Conservation (phyloP, 2,888 invertebrate species). For the Scaeva pyrastri region DNA sequence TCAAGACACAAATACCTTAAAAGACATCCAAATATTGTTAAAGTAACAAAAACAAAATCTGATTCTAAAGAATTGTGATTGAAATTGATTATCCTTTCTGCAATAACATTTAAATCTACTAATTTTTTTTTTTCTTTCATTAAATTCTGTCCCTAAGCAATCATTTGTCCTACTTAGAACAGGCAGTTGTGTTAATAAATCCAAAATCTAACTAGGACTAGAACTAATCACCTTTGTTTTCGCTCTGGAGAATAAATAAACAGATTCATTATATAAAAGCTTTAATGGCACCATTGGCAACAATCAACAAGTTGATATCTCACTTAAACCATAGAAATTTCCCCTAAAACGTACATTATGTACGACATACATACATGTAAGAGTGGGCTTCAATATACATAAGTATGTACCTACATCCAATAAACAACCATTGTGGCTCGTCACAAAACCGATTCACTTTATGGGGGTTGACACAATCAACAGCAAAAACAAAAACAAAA, state of each 20-base stretch:
- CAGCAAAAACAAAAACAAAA: background rate
- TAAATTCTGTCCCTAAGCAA: too few relatives aligned
- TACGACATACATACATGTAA: too few relatives aligned
- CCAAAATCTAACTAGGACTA: background rate
- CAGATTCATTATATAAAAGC: constrained; percentile 1
- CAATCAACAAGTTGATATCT: constrained; percentile 32
- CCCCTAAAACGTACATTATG: background rate
- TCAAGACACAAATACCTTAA: too few relatives aligned
- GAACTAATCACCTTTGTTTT: constrained; percentile 4
- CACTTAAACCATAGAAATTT: constrained; percentile 31
- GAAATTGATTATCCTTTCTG: too few relatives aligned
- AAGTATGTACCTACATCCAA: too few relatives aligned
- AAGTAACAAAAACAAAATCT: too few relatives aligned
- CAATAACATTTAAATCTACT: too few relatives aligned
- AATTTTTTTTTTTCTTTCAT: too few relatives aligned
- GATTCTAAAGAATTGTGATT: too few relatives aligned
- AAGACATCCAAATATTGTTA: too few relatives aligned
- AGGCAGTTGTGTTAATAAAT: too few relatives aligned
- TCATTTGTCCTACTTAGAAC: too few relatives aligned
- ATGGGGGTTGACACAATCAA: constrained; percentile 9
- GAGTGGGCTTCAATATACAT: background rate
- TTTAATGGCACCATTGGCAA: background rate
- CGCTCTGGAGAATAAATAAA: background rate
- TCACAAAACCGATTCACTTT: constrained; percentile 24
- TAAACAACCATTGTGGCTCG: constrained; percentile 2